Base-by-base conservation (phyloP, 2,113 vertebrate genomes). In the Macquaria australasica region DNA sequence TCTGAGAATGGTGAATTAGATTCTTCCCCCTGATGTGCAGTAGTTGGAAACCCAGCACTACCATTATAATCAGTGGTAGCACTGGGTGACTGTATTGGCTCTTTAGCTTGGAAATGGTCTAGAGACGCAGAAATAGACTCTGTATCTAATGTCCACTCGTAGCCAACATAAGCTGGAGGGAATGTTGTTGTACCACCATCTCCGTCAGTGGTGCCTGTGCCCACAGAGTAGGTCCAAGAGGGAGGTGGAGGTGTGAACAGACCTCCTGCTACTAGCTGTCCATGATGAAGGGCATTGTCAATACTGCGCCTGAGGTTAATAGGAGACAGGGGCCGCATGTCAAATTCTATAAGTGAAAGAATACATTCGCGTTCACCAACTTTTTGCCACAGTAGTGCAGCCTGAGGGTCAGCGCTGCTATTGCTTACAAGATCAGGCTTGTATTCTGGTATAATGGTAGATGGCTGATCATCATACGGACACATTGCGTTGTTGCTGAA, bases 261-360 rank as follows among this genome's bases (percentile, higher is more conserved):
- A 73, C 96, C 83, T 15, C 96, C 96, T 53, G 88, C 56, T 5
- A 84, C 89, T n/a, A 97, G 83, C 79, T 97, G 96, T 53, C 95
- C 95, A 0, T 96, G 93, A 90, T 96, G 95, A 62, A 98, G 96
- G 0, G 97, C 96, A 0, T 96, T 95, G 51, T 98, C 97, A 48
- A 97, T 97, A 94, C 97, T 97, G 67, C 94, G 95, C 69, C 97
- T 96, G 73, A 98, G 94, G 92, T 97, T 96, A 60, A 98, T 96
- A 71, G 97, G 97, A 23, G 97, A 98, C 0, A 94, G 97, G 0
- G 97, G 97, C 14, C 92, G 86, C 91, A 97, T 95, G 84, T 95
- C 96, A 71, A 98, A 94, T 76, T 98, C 97, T 5, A 97, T 95
- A 55, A 97, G 86, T 0, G 97, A 97, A 0, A 97, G 95, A 25